Evolutionary conservation across 2,888 invertebrate genomes (phyloP).

Genomic region (Limnephilus marmoratus): DNA sequence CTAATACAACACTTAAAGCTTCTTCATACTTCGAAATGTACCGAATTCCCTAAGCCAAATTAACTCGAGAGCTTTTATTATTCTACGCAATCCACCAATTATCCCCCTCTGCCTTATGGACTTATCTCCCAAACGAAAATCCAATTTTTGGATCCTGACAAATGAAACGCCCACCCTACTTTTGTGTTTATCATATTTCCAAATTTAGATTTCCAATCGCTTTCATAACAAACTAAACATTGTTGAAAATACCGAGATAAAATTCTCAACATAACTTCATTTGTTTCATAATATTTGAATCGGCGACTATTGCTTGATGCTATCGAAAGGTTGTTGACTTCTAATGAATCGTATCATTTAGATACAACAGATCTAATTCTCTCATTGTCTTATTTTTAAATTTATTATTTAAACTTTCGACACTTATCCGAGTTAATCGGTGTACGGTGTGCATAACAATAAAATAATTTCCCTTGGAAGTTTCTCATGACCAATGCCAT

Average conservation of each 20-base stretch:
- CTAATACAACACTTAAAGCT: not conserved
- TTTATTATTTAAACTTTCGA: not conserved
- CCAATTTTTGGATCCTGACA: not conserved
- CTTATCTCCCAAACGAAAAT: not conserved
- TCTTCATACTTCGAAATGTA: not conserved
- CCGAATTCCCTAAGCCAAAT: conserved; percentile 2
- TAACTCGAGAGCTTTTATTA: not conserved
- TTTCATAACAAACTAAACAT: not conserved
- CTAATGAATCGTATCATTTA: not conserved
- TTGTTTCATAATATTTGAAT: not conserved
- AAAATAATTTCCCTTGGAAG: not conserved
- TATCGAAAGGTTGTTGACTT: not conserved
- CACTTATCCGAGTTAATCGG: not conserved
- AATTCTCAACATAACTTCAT: not conserved
- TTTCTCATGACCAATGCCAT: not conserved
- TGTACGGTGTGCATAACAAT: not conserved
- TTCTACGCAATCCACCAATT: not conserved
- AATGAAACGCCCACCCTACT: not conserved
- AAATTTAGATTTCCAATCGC: not conserved
- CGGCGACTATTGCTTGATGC: not conserved
- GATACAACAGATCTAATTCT: not conserved
- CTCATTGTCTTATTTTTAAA: not conserved
- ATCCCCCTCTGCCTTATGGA: not conserved
- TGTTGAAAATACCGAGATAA: not conserved
- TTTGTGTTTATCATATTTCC: not conserved